Conservation (phyloP, 2,113 vertebrate species). For the Lanius collurio region DNA sequence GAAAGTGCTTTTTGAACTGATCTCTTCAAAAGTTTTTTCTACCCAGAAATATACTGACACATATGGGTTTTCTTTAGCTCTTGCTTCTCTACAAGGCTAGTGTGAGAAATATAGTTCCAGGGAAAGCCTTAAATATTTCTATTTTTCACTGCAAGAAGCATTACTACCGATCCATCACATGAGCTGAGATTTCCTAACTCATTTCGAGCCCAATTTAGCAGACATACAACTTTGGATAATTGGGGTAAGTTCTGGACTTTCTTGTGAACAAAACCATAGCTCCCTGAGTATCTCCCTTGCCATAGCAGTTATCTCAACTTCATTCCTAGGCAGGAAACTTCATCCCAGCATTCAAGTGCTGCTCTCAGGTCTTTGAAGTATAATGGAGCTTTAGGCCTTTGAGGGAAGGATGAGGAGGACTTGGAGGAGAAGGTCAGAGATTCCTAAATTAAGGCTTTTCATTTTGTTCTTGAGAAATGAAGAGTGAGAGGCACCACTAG, state of each 20-base stretch:
- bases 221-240: not conserved
- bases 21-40: not conserved
- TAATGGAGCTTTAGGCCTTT: not conserved
- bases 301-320: not conserved
- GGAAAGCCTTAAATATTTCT: slow-evolving; percentile 12
- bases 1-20: not conserved
- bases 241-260: not conserved
- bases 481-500: not conserved
- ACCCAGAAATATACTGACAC: not conserved
- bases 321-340: not conserved
- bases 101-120: not conserved
- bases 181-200: not conserved
- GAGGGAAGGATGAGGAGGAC: not conserved
- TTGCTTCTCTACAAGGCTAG: not conserved
- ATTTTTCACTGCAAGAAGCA: not conserved
- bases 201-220: not conserved
- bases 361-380: not conserved
- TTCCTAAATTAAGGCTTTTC: not conserved
- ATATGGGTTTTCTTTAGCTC: slow-evolving; percentile 10
- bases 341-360: not conserved
- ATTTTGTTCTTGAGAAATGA: slow-evolving; percentile 8
- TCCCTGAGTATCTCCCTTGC: accelerated
- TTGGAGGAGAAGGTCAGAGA: not conserved
- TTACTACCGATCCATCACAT: not conserved
- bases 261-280: not conserved